Conservation (phyloP, 92 coral and sea anemone species). For the Actinostola sp. region DNA sequence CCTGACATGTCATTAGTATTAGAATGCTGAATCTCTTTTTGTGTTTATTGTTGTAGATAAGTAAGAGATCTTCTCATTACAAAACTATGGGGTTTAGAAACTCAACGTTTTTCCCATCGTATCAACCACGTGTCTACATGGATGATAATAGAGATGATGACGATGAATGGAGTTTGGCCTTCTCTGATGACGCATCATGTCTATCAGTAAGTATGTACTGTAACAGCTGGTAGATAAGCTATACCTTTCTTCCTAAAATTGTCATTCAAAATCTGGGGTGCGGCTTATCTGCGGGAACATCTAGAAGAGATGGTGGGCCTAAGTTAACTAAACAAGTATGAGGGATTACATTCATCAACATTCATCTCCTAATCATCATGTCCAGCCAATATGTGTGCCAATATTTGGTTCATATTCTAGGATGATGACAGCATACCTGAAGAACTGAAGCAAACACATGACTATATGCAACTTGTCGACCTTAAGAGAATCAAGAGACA, state of each 20-base stretch:
- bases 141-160: slow-evolving; percentile 76
- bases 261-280: no score
- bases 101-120: slow-evolving; percentile 96
- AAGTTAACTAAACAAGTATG: no score
- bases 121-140: slow-evolving; percentile 95
- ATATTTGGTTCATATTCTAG: slow-evolving; percentile 34
- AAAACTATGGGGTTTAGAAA: slow-evolving; percentile 84
- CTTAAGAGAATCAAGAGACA: slow-evolving; percentile 77
- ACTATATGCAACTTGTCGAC: slow-evolving; percentile 80
- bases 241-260: no score
- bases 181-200: slow-evolving; percentile 72
- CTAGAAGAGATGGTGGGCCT: no score
- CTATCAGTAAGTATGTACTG: slow-evolving; percentile 60
- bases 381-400: no score
- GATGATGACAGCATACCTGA: slow-evolving; percentile 85
- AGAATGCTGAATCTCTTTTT: no score
- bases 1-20: no score
- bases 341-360: no score
- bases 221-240: no score
- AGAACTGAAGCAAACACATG: slow-evolving; percentile 75
- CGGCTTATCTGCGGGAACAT: no score
- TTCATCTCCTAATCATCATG: no score
- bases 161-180: slow-evolving; percentile 69
- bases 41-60: slow-evolving; percentile 25
- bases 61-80: slow-evolving; percentile 65